These are phyloP conservation scores for Eupithecia centaureata DNA, from an alignment of 2,888 invertebrate species.

Conservation along the genomic window DNA sequence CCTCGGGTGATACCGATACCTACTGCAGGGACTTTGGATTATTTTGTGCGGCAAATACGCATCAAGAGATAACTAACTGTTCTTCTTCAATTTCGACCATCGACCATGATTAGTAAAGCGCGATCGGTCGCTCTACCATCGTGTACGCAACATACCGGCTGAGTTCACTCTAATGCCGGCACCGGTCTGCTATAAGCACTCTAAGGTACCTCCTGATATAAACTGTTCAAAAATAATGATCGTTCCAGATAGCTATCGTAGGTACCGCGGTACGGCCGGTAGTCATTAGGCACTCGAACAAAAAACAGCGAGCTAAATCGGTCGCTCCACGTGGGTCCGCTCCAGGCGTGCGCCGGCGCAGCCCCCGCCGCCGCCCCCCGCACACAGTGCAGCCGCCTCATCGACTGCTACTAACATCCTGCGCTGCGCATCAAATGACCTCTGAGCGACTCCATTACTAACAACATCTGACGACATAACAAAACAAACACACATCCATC, in stretches of 20 bases:
- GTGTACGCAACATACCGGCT: too few species aligned
- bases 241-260: background rate
- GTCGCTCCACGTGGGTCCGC: background rate
- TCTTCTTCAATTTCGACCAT: too few species aligned
- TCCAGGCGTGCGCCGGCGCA: background rate
- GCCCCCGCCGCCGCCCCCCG: background rate
- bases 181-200: too few species aligned
- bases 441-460: background rate
- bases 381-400: background rate
- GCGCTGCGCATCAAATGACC: background rate
- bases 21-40: conserved; percentile 9
- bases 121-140: too few species aligned
- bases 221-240: too few species aligned
- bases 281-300: background rate
- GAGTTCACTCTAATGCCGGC: too few species aligned
- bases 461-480: background rate
- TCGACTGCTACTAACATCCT: background rate
- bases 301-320: background rate
- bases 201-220: too few species aligned
- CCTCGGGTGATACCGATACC: conserved; percentile 19
- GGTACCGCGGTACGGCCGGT: background rate
- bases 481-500: conserved; percentile 1
- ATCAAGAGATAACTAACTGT: too few species aligned
- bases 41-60: too few species aligned
- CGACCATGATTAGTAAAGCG: too few species aligned